These are phyloP conservation scores for Notothenia rossii DNA, from an alignment of 2,113 vertebrate genomes.

Conservation along the genomic window DNA sequence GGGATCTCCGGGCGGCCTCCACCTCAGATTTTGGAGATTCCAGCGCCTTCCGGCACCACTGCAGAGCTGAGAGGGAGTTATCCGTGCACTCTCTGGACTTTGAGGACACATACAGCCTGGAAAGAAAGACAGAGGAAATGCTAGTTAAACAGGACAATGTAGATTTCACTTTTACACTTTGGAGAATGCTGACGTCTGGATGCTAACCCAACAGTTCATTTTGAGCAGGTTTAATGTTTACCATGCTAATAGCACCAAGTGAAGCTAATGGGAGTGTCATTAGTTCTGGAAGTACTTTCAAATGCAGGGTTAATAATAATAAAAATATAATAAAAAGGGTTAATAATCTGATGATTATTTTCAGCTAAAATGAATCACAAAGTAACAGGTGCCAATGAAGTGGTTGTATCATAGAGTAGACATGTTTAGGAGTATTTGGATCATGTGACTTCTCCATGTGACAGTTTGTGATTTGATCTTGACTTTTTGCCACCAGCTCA, in stretches of 20 bases:
- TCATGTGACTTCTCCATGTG: too few species aligned
- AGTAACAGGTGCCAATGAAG: neutral
- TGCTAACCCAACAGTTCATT: too few species aligned
- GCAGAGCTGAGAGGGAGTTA: slow-evolving; percentile 82
- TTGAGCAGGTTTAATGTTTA: too few species aligned
- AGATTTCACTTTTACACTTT: neutral
- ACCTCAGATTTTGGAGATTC: slow-evolving; percentile 89
- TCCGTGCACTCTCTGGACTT: slow-evolving; percentile 75
- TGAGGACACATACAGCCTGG: slow-evolving; percentile 90
- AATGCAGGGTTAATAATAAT: neutral
- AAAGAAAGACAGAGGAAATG: neutral
- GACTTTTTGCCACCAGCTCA: slow-evolving; percentile 8
- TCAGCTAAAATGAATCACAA: neutral
- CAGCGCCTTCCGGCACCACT: slow-evolving; percentile 92
- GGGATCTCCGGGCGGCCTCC: slow-evolving; percentile 87
- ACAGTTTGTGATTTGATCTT: neutral
- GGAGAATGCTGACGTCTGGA: neutral
- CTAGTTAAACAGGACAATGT: too few species aligned
- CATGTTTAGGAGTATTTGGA: neutral
- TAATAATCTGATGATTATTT: neutral
- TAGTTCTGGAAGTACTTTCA: neutral
- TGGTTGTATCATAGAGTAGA: too few species aligned
- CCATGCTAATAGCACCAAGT: too few species aligned
- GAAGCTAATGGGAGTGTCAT: too few species aligned
- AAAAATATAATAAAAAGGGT: too few species aligned